phyloP scores from a whole-genome alignment of 1,140 invertebrate genomes.

The Drosophila persimilis region DNA sequence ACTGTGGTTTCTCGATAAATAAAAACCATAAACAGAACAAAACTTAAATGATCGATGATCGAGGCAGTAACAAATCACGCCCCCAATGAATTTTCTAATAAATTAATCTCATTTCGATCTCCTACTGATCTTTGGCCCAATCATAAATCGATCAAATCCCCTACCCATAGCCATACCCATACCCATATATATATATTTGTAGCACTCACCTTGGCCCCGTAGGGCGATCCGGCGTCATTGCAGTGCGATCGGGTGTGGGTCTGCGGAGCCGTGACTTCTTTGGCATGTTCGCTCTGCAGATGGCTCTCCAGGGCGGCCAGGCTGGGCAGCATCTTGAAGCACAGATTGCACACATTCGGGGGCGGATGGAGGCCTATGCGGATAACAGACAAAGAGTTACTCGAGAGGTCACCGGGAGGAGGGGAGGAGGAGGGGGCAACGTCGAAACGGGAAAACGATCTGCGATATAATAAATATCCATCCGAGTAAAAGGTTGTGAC shows the following conservation, averaged over 20 bases:
- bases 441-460: slow-evolving; percentile 16
- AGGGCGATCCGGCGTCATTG: slow-evolving; percentile 45
- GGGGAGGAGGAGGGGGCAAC: too few species aligned
- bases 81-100: too few species aligned
- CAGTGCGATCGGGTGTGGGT: slow-evolving; percentile 41
- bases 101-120: too few species aligned
- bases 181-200: too few species aligned
- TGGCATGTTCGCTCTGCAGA: slow-evolving; percentile 87
- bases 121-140: too few species aligned
- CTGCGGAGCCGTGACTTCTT: slow-evolving; percentile 57
- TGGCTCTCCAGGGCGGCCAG: slow-evolving; percentile 98
- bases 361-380: slow-evolving; percentile 70
- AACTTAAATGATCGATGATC: too few species aligned
- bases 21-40: too few species aligned
- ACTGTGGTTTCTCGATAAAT: too few species aligned
- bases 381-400: slow-evolving; percentile 36
- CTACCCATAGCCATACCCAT: too few species aligned
- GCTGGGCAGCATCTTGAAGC: slow-evolving; percentile 99
- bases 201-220: slow-evolving; percentile 69
- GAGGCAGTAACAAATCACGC: too few species aligned
- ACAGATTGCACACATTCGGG: slow-evolving; percentile 94
- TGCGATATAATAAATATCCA: slow-evolving; percentile 74
- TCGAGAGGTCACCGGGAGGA: slow-evolving; percentile 5
- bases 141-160: too few species aligned
- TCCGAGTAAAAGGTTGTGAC: slow-evolving; percentile 72